phyloP scores from a whole-genome alignment of 2,797 vertebrate species.

The Streptopelia turtur region DNA sequence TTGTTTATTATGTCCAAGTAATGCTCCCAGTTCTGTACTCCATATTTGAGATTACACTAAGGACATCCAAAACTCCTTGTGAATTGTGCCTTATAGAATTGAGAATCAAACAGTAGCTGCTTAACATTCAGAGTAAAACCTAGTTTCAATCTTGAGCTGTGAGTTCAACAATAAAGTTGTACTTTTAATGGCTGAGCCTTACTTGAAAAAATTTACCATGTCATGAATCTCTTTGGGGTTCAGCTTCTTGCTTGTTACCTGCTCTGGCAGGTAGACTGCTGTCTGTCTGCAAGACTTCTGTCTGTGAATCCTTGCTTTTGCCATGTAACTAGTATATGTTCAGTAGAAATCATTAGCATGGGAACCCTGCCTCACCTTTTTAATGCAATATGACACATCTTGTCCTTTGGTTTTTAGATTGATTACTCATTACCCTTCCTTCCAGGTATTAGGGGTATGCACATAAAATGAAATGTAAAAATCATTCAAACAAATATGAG shows the following conservation, averaged over 20 bases:
- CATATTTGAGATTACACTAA: background rate
- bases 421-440: background rate
- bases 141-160: background rate
- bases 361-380: background rate
- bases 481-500: background rate
- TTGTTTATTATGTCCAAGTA: background rate
- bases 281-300: background rate
- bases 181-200: background rate
- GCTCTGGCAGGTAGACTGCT: background rate
- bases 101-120: background rate
- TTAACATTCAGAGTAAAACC: constrained; percentile 2
- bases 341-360: background rate
- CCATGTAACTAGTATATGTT: background rate
- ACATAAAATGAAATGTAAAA: constrained; percentile 25
- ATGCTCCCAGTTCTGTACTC: background rate
- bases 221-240: background rate
- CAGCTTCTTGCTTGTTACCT: background rate
- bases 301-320: background rate
- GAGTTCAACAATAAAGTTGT: background rate
- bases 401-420: background rate
- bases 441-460: background rate
- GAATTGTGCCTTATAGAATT: background rate
- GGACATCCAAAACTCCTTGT: background rate
- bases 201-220: background rate
- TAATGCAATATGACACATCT: background rate